phyloP scores from a whole-genome alignment of 2,113 vertebrate genomes.

The Parus major region DNA sequence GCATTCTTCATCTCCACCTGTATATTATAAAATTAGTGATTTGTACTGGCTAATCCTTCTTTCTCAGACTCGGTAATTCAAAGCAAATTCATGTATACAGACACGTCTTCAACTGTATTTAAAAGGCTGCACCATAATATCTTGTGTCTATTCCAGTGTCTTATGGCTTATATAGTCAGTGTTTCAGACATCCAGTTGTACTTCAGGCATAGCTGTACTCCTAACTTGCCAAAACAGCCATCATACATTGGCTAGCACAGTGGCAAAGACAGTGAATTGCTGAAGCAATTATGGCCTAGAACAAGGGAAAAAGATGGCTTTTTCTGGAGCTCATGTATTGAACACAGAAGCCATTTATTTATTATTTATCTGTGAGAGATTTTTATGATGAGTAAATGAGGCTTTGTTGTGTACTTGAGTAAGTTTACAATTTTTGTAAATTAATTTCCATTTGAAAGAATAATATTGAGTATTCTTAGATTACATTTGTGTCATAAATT shows the following conservation, averaged over 20 bases:
- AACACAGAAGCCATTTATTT: background rate
- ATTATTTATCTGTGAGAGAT: background rate
- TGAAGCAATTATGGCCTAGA: background rate
- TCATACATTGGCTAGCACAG: background rate
- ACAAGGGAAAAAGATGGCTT: background rate
- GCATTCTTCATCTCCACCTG: background rate
- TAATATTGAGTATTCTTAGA: background rate
- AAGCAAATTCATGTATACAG: rapidly evolving
- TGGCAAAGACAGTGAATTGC: background rate
- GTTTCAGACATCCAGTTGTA: background rate
- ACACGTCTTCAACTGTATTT: background rate
- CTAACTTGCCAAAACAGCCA: background rate
- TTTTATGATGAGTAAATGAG: background rate
- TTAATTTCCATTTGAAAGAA: background rate
- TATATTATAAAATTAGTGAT: background rate
- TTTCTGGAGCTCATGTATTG: background rate
- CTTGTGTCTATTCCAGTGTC: background rate
- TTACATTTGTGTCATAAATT: background rate
- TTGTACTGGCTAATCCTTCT: background rate
- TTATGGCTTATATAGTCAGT: background rate
- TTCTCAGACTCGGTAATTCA: background rate
- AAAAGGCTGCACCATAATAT: background rate
- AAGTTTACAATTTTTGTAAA: background rate
- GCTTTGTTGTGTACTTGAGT: background rate
- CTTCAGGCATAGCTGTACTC: background rate